Evolutionary conservation across 2,888 invertebrate genomes (phyloP).

Genomic region (Aphelenchoides bicaudatus): DNA sequence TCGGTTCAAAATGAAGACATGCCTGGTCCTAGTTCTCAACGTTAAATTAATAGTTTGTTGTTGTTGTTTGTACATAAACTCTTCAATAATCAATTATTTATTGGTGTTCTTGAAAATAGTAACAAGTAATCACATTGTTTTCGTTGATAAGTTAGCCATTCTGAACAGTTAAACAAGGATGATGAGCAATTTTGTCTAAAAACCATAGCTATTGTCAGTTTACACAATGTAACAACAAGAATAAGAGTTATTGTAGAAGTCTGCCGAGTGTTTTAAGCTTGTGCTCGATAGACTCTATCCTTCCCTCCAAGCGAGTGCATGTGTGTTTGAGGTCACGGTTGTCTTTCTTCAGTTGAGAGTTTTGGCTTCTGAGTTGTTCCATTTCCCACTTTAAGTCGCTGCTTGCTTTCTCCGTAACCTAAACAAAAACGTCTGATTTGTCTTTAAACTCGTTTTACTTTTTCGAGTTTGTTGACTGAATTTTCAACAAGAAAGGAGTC

Average conservation of each 20-base stretch:
- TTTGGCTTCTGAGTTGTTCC: constrained; percentile 55
- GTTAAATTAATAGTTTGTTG: too few relatives aligned
- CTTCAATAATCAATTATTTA: too few relatives aligned
- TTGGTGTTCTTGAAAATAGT: too few relatives aligned
- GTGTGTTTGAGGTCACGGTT: constrained; percentile 52
- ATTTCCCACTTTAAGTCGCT: constrained; percentile 57
- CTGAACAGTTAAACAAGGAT: too few relatives aligned
- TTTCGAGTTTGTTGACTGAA: constrained; percentile 50
- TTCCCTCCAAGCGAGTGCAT: constrained; percentile 47
- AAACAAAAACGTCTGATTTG: not conserved
- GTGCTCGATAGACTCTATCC: constrained; percentile 51
- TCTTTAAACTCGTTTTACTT: constrained; percentile 29
- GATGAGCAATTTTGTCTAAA: too few relatives aligned
- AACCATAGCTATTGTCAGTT: too few relatives aligned
- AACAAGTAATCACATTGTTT: too few relatives aligned
- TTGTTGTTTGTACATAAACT: too few relatives aligned
- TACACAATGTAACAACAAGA: too few relatives aligned
- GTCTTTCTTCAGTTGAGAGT: constrained; percentile 46
- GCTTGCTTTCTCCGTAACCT: constrained; percentile 23
- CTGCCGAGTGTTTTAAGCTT: constrained; percentile 57
- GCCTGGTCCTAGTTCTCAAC: too few relatives aligned
- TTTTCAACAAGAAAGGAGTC: constrained; percentile 56
- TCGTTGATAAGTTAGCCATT: too few relatives aligned
- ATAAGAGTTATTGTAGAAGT: constrained; percentile 43
- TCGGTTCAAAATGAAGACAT: too few relatives aligned